phyloP scores from a whole-genome alignment of 2,797 vertebrate species.

The Mus spretus region DNA sequence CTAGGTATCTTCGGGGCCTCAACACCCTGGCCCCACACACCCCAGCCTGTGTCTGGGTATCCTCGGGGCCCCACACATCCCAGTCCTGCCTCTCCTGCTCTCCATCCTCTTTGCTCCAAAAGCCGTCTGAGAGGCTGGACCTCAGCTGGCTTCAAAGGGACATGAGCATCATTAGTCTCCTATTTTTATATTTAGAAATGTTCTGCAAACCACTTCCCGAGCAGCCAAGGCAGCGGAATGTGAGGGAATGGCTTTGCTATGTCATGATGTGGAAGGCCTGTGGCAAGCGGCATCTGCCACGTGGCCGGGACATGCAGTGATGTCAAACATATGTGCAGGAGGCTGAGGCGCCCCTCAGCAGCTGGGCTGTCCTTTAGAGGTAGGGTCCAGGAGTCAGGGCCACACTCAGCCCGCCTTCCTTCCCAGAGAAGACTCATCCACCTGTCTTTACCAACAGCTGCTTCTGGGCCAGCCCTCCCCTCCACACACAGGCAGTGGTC shows the following conservation, averaged over 20 bases:
- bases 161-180: neutral
- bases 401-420: neutral
- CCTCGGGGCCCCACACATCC: neutral
- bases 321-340: slow-evolving; percentile 52
- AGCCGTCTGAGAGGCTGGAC: slow-evolving; percentile 44
- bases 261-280: slow-evolving; percentile 73
- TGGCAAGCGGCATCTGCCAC: slow-evolving; percentile 34
- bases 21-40: neutral
- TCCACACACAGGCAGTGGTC: neutral
- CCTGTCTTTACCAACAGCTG: slow-evolving; percentile 67
- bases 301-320: neutral
- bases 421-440: neutral
- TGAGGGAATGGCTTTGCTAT: slow-evolving; percentile 78
- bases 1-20: neutral
- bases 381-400: neutral
- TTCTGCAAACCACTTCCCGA: slow-evolving; percentile 80
- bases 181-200: slow-evolving; percentile 76
- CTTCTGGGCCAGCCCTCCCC: slow-evolving; percentile 11
- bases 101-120: neutral
- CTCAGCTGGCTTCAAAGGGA: slow-evolving; percentile 70
- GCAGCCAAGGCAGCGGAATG: slow-evolving; percentile 62
- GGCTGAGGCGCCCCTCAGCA: neutral
- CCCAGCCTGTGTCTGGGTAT: neutral
- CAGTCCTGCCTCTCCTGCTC: neutral
- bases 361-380: neutral